Conservation (phyloP, 2,113 vertebrate species). For the Myrmecophaga tridactyla region DNA sequence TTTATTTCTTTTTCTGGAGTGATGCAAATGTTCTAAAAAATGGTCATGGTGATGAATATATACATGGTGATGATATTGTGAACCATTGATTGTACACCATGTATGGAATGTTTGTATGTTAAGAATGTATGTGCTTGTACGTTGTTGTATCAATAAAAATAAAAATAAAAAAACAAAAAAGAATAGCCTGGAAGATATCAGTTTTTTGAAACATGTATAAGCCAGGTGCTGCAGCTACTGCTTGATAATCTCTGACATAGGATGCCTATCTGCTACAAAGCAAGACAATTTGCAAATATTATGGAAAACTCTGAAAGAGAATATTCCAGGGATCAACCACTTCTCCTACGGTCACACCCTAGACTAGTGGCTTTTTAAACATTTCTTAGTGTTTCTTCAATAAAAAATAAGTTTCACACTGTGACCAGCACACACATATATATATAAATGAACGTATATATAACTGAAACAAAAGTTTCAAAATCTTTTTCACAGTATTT, state of each 20-base stretch:
- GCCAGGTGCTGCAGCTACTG: not conserved
- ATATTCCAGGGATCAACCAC: not conserved
- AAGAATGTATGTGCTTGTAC: too few species aligned
- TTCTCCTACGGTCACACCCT: not conserved
- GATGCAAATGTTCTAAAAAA: too few species aligned
- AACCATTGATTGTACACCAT: too few species aligned
- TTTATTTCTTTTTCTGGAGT: too few species aligned
- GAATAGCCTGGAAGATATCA: not conserved
- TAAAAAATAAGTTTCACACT: not conserved
- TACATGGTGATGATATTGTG: too few species aligned
- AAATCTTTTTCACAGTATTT: constrained; percentile 9
- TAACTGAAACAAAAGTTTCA: not conserved
- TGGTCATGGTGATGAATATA: too few species aligned
- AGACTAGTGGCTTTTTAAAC: not conserved
- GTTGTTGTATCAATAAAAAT: too few species aligned
- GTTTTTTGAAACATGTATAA: not conserved
- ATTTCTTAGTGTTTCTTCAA: not conserved
- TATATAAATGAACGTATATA: not conserved
- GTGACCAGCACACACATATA: not conserved
- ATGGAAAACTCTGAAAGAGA: constrained; percentile 19
- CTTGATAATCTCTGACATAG: not conserved
- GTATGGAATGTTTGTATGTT: too few species aligned
- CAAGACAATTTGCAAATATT: not conserved
- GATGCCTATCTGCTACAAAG: not conserved
- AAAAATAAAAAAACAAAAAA: too few species aligned